These are phyloP conservation scores for Platalea minor DNA, from an alignment of 2,797 vertebrate species.

Conservation along the genomic window DNA sequence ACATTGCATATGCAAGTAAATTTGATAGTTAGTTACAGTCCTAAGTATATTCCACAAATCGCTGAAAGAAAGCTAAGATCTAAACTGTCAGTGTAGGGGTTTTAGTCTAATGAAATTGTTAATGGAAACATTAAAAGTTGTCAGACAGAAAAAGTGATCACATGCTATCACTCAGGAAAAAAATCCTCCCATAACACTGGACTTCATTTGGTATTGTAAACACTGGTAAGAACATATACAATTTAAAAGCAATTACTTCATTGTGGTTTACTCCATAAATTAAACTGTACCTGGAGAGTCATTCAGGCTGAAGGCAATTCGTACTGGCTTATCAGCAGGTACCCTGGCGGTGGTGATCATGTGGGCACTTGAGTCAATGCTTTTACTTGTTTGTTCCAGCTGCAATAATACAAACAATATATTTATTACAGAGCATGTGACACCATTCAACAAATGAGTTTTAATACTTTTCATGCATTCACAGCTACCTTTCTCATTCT, in stretches of 20 bases:
- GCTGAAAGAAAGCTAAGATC: background rate
- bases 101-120: background rate
- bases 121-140: background rate
- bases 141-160: background rate
- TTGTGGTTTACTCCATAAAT: background rate
- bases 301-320: constrained; percentile 95
- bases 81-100: background rate
- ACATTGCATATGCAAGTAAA: background rate
- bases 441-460: constrained; percentile 5
- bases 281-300: constrained; percentile 83
- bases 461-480: constrained; percentile 39
- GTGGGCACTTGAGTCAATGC: constrained; percentile 84
- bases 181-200: background rate
- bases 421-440: constrained; percentile 32
- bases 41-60: background rate
- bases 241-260: background rate
- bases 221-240: background rate
- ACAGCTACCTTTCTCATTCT: constrained; percentile 1
- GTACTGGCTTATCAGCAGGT: constrained; percentile 91
- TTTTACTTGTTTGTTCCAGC: constrained; percentile 78
- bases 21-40: background rate
- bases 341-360: constrained; percentile 98
- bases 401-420: constrained; percentile 66
- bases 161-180: background rate
- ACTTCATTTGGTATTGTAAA: background rate